Base-by-base conservation (phyloP, 2,888 invertebrate genomes). In the Drosophila paranaensis region DNA sequence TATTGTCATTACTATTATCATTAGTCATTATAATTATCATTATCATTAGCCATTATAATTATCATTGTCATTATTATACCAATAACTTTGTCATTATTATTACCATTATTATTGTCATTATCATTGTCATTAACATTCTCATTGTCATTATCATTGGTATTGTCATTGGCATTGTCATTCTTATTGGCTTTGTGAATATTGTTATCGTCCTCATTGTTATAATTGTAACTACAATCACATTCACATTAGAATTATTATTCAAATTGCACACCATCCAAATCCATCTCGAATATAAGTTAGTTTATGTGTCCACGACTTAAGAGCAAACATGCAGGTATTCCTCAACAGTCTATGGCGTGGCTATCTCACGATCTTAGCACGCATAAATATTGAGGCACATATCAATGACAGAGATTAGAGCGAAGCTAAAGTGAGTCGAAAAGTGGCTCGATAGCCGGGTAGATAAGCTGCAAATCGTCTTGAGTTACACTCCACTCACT, bases 361-460 rank as follows among this genome's bases (percentile, higher is more conserved):
- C 3, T 62, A 60, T 64, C 77, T 30, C 16, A 9, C 16, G 37
- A 57, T 55, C 43, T 42, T 10, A 11, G 10, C 14, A 39, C 37
- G 25, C 75, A 77, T 61, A 77, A 58, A 77, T 53, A 60, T 33
- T 40, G 43, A 30, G 50, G 58, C 35, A 33, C 39, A 75, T 48
- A 45, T 50, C 35, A 42, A 54, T 63, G 54, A 16, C 68, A 60
- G 14, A 39, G 43, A 43, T 20, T 58, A 67, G 50, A 27, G 39
- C 6, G 13, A 27, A 42, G 57, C 16, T 70, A 53, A 68, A 68
- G 68, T 67, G 67, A 67, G n/a, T 50, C 63, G 67, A 63, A 79
- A 81, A 75, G 85, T 73, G 82, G 48, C 69, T 67, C 74, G 78
- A 82, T 71, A 57, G 48, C 43, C 25, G 11, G 8, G 13, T 40